Percentiles rank a stretch among this genome's conserved stretches.
Conservation (phyloP, 1,140 invertebrate genomes). For the Drosophila punjabiensis region DNA sequence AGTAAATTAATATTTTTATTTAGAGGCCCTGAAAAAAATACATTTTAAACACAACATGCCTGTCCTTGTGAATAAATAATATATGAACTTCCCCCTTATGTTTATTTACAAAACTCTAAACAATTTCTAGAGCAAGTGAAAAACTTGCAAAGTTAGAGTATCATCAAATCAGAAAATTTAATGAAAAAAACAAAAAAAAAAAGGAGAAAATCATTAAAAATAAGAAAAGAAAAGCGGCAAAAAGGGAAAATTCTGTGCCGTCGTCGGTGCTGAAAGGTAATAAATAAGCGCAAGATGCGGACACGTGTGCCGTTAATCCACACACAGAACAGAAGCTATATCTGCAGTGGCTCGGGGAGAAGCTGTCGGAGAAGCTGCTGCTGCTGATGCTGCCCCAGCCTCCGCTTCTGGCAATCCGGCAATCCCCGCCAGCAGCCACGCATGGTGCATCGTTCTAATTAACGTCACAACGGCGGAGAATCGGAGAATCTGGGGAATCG, state of each 20-base stretch:
- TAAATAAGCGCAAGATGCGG: constrained; percentile 79
- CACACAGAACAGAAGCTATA: constrained; percentile 32
- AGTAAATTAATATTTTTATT: constrained; percentile 1
- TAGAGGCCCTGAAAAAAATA: neutral
- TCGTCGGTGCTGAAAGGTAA: constrained; percentile 75
- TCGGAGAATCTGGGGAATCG: constrained; percentile 14
- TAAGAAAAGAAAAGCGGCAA: constrained; percentile 35
- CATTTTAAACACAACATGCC: neutral
- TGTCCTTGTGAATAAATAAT: neutral
- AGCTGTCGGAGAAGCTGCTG: constrained; percentile 8
- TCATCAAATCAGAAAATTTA: constrained; percentile 33
- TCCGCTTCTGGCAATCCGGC: constrained; percentile 9
- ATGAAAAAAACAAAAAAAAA: constrained; percentile 2
- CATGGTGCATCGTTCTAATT: constrained; percentile 77
- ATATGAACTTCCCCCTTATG: neutral
- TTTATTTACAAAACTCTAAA: neutral
- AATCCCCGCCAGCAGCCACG: constrained; percentile 42
- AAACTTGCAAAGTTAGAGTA: constrained; percentile 26
- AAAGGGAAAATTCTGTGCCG: constrained; percentile 59
- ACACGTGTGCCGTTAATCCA: constrained; percentile 81
- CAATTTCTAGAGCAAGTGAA: neutral
- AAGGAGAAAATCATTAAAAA: constrained; percentile 33
- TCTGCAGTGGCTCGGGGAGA: constrained; percentile 19
- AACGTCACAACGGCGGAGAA: constrained; percentile 62
- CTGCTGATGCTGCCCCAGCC: neutral